Base-by-base conservation (phyloP, 2,113 vertebrate genomes). In the Poeciliopsis turrubarensis region DNA sequence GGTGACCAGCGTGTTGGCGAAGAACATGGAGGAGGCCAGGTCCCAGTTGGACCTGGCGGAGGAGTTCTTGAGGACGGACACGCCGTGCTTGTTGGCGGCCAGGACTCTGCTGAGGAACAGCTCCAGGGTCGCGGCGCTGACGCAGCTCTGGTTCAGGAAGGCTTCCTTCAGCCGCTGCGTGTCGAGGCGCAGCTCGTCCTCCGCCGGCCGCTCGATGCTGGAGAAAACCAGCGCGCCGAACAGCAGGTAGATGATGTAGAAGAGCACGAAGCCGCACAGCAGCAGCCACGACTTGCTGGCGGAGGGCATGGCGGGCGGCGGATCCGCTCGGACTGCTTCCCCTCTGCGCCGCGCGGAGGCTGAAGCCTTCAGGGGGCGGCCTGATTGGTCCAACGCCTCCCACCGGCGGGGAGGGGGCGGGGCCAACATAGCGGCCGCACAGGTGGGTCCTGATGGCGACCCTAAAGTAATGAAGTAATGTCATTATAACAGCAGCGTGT, bases 1-100 rank as follows among this genome's bases (percentile, higher is more conserved):
- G 65, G 96, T 98, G 83, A 98, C 93, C 86, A 98, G 87, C 0
- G 97, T 97, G 94, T 96, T 96, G 87, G 96, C 93, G 84, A 97
- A 98, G 86, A 98, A 95, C 72, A 97, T 92, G 1, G 96, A 96
- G 13, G 96, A 95, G 2, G 95, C 90, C 91, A 97, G 92, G 94
- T 97, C 97, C 92, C 92, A 95, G 92, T 95, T 95, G 10, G 89
- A 92, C 5, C 64, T 19, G 0, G 37, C 65, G 0, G 95, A 92
- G 8, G 87, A 13, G 87, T 97, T 96, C 10, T 70, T 47, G 7
- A 95, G 89, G 0, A 89, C 87, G 0, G 95, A 92, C 12, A 95
- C 95, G 10, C 96, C 96, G 92, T 95, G 95, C 78, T 95, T 93
- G 67, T 95, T 95, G 61, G 96, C 96, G 1, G 68, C 86, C 71